Evolutionary conservation across 2,888 invertebrate species (phyloP).

Genomic region (Dasysyrphus albostriatus): DNA sequence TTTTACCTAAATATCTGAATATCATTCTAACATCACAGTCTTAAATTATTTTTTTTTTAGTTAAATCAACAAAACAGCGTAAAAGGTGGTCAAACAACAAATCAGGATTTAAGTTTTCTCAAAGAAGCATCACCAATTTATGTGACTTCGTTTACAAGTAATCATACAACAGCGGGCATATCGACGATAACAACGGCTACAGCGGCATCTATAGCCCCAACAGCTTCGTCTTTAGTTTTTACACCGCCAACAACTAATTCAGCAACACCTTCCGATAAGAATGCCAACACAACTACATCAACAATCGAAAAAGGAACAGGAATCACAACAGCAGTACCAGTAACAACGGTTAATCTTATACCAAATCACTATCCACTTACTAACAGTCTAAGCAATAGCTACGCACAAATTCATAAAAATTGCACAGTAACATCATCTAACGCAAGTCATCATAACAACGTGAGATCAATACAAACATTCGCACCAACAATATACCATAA

Average conservation of each 20-base stretch:
- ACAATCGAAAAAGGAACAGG: constrained; percentile 77
- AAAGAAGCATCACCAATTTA: constrained; percentile 93
- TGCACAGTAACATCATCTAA: constrained; percentile 94
- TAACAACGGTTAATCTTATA: constrained; percentile 71
- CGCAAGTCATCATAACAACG: constrained; percentile 93
- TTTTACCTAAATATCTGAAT: too few species aligned
- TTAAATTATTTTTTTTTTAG: constrained; percentile 75
- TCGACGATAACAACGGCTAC: constrained; percentile 85
- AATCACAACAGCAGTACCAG: constrained; percentile 51
- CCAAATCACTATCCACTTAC: constrained; percentile 70
- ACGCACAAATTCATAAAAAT: constrained; percentile 84
- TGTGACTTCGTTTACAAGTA: constrained; percentile 89
- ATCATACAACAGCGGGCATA: constrained; percentile 85
- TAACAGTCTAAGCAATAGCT: constrained; percentile 71
- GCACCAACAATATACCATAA: constrained; percentile 77
- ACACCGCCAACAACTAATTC: constrained; percentile 62
- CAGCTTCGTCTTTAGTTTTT: constrained; percentile 79
- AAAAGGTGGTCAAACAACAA: constrained; percentile 83
- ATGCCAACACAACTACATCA: constrained; percentile 76
- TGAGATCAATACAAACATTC: constrained; percentile 84
- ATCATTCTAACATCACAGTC: too few species aligned
- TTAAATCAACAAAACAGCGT: constrained; percentile 82
- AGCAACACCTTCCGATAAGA: constrained; percentile 60
- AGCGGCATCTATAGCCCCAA: constrained; percentile 81
- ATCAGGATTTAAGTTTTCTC: constrained; percentile 90